Evolutionary conservation across 2,888 invertebrate species (phyloP).

Genomic region (Orgyia antiqua): DNA sequence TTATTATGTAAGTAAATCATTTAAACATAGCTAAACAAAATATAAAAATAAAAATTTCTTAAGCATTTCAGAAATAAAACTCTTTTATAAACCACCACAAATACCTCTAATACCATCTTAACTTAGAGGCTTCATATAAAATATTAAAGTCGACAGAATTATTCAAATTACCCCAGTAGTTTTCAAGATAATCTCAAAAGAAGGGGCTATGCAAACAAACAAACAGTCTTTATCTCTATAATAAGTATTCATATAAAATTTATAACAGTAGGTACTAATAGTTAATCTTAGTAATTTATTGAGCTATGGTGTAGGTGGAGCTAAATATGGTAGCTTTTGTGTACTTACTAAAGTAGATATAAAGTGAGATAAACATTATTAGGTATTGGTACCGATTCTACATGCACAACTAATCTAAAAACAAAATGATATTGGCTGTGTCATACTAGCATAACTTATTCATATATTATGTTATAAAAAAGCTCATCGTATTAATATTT

Average conservation of each 20-base stretch:
- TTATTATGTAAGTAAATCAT: background rate
- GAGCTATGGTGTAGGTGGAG: slow-evolving; percentile 7
- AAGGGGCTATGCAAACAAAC: slow-evolving; percentile 20
- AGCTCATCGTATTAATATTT: too few relatives aligned
- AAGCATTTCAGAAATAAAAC: slow-evolving; percentile 11
- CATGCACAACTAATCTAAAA: too few relatives aligned
- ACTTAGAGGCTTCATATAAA: slow-evolving; percentile 16
- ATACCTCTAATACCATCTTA: slow-evolving; percentile 14
- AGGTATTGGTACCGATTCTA: too few relatives aligned
- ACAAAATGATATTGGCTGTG: background rate
- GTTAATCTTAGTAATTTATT: slow-evolving; percentile 15
- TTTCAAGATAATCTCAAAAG: slow-evolving; percentile 23
- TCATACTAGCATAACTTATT: too few relatives aligned
- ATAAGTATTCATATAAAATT: slow-evolving; percentile 12
- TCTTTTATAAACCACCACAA: slow-evolving; percentile 1
- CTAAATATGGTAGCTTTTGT: slow-evolving; percentile 6
- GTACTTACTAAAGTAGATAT: slow-evolving; percentile 5
- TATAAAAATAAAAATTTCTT: slow-evolving; percentile 14
- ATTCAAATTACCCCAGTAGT: slow-evolving; percentile 25
- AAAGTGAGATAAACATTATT: slow-evolving; percentile 3
- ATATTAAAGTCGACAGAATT: slow-evolving; percentile 13
- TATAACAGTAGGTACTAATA: slow-evolving; percentile 11
- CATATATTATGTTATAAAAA: too few relatives aligned
- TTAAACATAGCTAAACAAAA: slow-evolving; percentile 4
- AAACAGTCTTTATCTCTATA: slow-evolving; percentile 20